Percentiles rank a stretch among this genome's conserved stretches.
Conservation (phyloP, 2,113 vertebrate species). For the Microtus montanus region DNA sequence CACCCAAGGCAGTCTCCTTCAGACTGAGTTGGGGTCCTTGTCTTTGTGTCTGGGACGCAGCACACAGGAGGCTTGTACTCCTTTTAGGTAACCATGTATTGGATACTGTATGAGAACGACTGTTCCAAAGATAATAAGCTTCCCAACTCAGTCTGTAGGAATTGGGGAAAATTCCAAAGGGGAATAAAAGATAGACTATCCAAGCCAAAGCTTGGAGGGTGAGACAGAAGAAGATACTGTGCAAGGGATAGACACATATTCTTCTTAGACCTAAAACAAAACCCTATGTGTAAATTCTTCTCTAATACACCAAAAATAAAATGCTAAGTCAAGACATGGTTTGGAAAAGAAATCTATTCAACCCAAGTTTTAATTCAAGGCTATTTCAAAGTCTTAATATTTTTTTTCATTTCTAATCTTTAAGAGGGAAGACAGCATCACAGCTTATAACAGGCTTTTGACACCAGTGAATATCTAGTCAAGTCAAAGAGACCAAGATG, state of each 20-base stretch:
- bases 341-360: not conserved
- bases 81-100: not conserved
- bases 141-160: not conserved
- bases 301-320: not conserved
- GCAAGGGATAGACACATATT: not conserved
- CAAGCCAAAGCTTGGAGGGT: not conserved
- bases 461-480: not conserved
- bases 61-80: not conserved
- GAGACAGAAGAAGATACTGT: not conserved
- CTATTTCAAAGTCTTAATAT: not conserved
- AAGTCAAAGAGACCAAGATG: not conserved
- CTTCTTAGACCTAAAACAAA: not conserved
- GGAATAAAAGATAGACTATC: not conserved
- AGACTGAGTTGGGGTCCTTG: not conserved
- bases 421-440: not conserved
- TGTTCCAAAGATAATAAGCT: not conserved
- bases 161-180: not conserved
- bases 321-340: not conserved
- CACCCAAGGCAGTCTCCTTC: not conserved
- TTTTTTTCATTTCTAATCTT: conserved; percentile 11
- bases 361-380: not conserved
- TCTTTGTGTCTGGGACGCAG: not conserved
- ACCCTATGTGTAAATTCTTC: not conserved
- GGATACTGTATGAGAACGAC: not conserved
- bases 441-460: not conserved